Evolutionary conservation across 2,113 vertebrate genomes (phyloP), one percentile per base, ranked within the genome.

Genomic region (Puffinus mauretanicus): DNA sequence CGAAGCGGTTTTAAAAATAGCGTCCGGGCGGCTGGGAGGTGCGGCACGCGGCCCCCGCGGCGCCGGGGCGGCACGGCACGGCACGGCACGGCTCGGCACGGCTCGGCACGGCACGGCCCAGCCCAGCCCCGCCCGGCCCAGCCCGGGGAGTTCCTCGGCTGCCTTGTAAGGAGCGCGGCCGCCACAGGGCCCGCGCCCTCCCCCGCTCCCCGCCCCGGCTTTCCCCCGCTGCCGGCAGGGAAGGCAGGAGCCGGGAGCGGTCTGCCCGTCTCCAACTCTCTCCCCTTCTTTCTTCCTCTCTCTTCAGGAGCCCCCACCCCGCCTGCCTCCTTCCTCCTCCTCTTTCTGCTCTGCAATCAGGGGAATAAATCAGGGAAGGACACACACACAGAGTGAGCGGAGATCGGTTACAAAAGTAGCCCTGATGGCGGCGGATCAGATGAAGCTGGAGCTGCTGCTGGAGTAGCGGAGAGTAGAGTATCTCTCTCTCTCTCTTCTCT

Each of bases 401-500:
- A 93, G 98, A 98, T 98, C 98, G 97, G 98, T 98, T 98, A 94
- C 93, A 96, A 96, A 98, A 97, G 98, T 98, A 97, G 98, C 98
- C 89, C 98, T 97, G 98, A 99, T 99, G 98, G 98, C 98, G 98
- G 98, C 96, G 97, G 98, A 98, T 98, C 98, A 93, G 97, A 98
- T 98, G 95, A 94, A 98, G 94, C 96, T 10, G 91, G 85, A 88
- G 97, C 96, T 69, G 97, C 98, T 97, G 98, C 97, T 87, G 97
- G 98, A 97, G 96, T 98, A 93, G 96, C 80, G 7, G 36, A 66
- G 93, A 91, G 93, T 67, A 44, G 95, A 51, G 94, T 90, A 80
- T 79, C 42, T 81, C 65, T 61, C 87, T 93, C 82, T 42, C 42
- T 93, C 82, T 42, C 42, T 40, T 40, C 40, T 40, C 40, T 40